Percentiles rank a stretch among this genome's conserved stretches.
Evolutionary conservation across 2,797 vertebrate species (phyloP).

Genomic region (Anguilla anguilla): DNA sequence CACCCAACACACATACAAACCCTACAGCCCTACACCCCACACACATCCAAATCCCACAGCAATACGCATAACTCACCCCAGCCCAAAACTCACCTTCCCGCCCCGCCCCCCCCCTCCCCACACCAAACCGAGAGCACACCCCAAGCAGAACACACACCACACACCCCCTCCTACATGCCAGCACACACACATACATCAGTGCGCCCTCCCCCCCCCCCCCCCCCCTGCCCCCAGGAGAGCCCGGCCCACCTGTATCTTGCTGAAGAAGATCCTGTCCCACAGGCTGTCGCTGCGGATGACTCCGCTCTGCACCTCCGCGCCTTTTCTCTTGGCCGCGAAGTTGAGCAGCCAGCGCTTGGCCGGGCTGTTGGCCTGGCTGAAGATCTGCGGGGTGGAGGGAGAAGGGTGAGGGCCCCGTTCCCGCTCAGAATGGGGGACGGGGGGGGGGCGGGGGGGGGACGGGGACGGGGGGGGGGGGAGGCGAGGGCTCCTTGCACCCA

Average conservation of each 20-base stretch:
- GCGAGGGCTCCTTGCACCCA: conserved; percentile 53
- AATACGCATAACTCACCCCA: neutral
- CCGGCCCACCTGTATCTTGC: conserved; percentile 89
- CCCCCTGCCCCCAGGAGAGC: neutral
- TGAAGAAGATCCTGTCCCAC: conserved; percentile 97
- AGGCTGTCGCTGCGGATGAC: conserved; percentile 90
- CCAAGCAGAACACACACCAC: neutral
- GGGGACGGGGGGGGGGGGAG: neutral
- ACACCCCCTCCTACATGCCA: neutral
- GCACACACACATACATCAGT: neutral
- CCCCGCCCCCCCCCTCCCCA: no score
- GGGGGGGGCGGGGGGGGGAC: no score
- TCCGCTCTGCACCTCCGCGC: conserved; percentile 86
- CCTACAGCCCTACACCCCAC: neutral
- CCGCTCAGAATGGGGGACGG: no score
- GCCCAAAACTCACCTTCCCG: no score
- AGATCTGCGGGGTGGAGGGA: conserved; percentile 76
- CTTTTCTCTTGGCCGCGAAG: conserved; percentile 91
- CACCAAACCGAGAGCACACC: no score
- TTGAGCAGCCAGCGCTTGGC: conserved; percentile 93
- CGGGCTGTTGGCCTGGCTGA: conserved; percentile 90
- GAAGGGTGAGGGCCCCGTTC: neutral
- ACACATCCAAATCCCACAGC: neutral
- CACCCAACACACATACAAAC: neutral
- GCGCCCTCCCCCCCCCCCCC: neutral